phyloP scores from a whole-genome alignment of 2,113 vertebrate species.

The Carlito syrichta region DNA sequence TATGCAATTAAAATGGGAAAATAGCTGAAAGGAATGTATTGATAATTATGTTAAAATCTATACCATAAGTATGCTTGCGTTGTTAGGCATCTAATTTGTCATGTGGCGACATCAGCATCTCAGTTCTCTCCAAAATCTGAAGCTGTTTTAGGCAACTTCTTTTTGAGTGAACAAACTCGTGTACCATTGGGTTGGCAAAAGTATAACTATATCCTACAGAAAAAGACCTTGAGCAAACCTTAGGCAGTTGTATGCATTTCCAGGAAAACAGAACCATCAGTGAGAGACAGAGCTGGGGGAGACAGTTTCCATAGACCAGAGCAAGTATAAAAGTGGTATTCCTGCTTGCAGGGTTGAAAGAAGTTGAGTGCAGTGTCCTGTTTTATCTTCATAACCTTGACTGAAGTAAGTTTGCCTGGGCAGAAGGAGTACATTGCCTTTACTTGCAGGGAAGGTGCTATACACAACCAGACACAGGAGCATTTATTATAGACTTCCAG shows the following conservation, averaged over 20 bases:
- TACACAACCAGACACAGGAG: neutral
- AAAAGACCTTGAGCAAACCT: neutral
- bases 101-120: slow-evolving; percentile 73
- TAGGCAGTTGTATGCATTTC: neutral
- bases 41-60: slow-evolving; percentile 86
- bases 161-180: slow-evolving; percentile 31
- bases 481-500: neutral
- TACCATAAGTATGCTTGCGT: slow-evolving; percentile 75
- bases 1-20: slow-evolving; percentile 83
- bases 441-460: neutral
- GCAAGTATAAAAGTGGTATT: neutral
- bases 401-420: neutral
- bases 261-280: neutral
- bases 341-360: neutral
- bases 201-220: neutral
- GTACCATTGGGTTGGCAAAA: neutral
- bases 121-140: slow-evolving; percentile 63
- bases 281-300: neutral
- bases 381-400: neutral
- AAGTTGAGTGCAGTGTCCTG: neutral
- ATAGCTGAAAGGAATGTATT: slow-evolving; percentile 82
- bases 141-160: slow-evolving; percentile 66
- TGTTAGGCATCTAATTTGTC: slow-evolving; percentile 74
- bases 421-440: neutral
- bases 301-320: neutral